Conservation (phyloP, 2,113 vertebrate species). For the Phasianus colchicus region DNA sequence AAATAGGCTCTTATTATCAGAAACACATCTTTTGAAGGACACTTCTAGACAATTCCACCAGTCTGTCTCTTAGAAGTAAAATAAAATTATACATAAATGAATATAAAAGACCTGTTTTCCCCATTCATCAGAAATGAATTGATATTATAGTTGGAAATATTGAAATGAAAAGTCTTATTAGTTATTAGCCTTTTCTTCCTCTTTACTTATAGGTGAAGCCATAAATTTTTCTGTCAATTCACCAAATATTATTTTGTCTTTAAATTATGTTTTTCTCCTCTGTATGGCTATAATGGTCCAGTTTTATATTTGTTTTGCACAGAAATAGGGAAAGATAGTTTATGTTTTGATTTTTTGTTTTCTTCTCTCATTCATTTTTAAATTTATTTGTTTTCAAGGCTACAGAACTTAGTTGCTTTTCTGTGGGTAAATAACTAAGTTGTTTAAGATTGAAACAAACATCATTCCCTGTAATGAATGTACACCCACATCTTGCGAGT, state of each 20-base stretch:
- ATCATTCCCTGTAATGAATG: not conserved
- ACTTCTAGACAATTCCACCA: not conserved
- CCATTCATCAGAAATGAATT: not conserved
- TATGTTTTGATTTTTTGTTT: not conserved
- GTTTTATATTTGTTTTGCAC: not conserved
- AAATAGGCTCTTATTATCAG: not conserved
- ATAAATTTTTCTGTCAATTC: not conserved
- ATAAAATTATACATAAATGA: not conserved
- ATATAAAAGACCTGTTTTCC: not conserved
- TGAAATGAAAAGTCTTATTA: not conserved
- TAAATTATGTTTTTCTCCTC: not conserved
- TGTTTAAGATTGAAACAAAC: not conserved
- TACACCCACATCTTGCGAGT: not conserved
- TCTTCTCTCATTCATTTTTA: not conserved
- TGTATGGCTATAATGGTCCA: not conserved
- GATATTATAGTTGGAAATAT: not conserved
- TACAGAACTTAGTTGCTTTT: not conserved
- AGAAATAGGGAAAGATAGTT: not conserved
- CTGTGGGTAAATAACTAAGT: not conserved
- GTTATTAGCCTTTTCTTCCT: not conserved
- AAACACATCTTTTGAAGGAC: not conserved
- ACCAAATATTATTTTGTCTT: not conserved
- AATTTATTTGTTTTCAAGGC: not conserved
- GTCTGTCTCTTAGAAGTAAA: not conserved
- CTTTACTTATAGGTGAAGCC: not conserved